phyloP scores from a whole-genome alignment of 2,797 vertebrate species.

The Antrozous pallidus region DNA sequence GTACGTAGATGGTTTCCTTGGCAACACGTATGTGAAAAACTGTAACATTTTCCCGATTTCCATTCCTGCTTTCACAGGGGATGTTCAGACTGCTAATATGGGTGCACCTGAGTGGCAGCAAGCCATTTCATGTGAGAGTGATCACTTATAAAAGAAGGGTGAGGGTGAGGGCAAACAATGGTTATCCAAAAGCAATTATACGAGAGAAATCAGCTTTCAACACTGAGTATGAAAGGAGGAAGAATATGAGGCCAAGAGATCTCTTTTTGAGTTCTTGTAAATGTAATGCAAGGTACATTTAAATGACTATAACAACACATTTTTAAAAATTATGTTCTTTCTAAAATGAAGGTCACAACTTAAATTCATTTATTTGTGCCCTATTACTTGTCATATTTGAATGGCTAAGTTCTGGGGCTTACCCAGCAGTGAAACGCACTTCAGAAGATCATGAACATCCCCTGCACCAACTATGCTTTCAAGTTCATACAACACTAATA shows the following conservation, averaged over 20 bases:
- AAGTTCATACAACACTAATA: background rate
- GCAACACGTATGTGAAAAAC: constrained; percentile 47
- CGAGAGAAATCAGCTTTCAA: background rate
- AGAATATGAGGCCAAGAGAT: background rate
- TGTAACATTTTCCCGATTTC: constrained; percentile 1
- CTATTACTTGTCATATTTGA: background rate
- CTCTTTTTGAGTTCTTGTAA: background rate
- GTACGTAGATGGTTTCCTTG: constrained; percentile 60
- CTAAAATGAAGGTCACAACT: background rate
- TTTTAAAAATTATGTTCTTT: background rate
- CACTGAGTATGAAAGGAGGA: background rate
- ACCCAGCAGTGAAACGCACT: background rate
- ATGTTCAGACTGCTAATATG: background rate
- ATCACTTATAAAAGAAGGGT: background rate
- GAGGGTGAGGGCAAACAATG: background rate
- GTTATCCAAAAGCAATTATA: background rate
- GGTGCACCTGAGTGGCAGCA: background rate
- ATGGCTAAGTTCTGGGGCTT: background rate
- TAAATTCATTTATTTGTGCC: background rate
- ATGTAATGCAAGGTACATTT: background rate
- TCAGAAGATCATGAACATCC: background rate
- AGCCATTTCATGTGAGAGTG: background rate
- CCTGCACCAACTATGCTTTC: background rate
- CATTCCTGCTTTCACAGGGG: background rate
- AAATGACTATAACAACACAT: background rate